phyloP scores from a whole-genome alignment of 2,113 vertebrate species.

The Monopterus albus region DNA sequence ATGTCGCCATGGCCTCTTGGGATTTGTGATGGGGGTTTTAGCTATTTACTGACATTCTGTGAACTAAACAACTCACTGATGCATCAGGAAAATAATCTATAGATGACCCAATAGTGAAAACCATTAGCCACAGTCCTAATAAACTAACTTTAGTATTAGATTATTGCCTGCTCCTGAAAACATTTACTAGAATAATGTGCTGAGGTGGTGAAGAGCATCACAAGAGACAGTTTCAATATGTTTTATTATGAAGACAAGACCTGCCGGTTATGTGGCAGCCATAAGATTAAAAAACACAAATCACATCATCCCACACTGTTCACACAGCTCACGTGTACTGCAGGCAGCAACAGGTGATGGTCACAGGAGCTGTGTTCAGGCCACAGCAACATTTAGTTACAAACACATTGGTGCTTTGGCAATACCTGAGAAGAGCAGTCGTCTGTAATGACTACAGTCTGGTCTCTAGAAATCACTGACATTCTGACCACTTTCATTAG shows the following conservation, averaged over 20 bases:
- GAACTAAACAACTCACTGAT: neutral
- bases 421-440: conserved; percentile 56
- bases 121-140: neutral
- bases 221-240: neutral
- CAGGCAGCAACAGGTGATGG: conserved; percentile 19
- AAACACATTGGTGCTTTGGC: conserved; percentile 31
- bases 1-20: no score
- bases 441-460: conserved; percentile 6
- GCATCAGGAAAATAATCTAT: no score
- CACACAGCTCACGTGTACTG: conserved; percentile 16
- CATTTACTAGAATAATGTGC: neutral
- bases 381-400: conserved; percentile 4
- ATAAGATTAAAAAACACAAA: conserved; percentile 20
- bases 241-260: conserved; percentile 65
- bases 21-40: no score
- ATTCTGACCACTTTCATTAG: neutral
- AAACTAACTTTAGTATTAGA: neutral
- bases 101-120: no score
- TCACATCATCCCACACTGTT: conserved; percentile 48
- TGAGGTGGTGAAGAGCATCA: neutral
- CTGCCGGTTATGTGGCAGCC: conserved; percentile 22
- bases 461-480: conserved; percentile 23
- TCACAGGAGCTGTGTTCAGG: conserved; percentile 5
- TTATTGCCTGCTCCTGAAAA: neutral
- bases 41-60: neutral